Evolutionary conservation across 2,888 invertebrate species (phyloP).

Genomic region (Cryptus armator): DNA sequence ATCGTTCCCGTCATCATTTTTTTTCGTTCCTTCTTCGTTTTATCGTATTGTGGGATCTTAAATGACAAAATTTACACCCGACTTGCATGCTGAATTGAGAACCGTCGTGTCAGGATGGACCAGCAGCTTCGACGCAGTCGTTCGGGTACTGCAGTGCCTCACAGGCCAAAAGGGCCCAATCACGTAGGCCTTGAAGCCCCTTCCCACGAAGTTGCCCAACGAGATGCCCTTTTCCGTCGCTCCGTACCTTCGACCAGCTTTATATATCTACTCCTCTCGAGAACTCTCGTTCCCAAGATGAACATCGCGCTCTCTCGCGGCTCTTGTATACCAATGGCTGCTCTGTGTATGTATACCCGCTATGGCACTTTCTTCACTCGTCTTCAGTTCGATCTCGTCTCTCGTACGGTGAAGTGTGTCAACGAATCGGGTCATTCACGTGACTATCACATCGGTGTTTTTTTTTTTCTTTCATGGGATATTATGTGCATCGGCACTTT

Average conservation of each 20-base stretch:
- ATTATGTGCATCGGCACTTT: slow-evolving; percentile 76
- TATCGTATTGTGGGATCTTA: slow-evolving; percentile 18
- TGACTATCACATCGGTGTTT: slow-evolving; percentile 36
- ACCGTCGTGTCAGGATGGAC: slow-evolving; percentile 35
- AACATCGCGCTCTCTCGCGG: slow-evolving; percentile 25
- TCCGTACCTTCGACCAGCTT: slow-evolving; percentile 31
- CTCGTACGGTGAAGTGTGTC: slow-evolving; percentile 57
- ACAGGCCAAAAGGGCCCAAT: slow-evolving; percentile 47
- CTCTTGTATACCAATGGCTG: neutral
- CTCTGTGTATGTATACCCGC: slow-evolving; percentile 23
- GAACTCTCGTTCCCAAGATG: slow-evolving; percentile 17
- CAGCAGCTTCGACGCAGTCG: slow-evolving; percentile 30
- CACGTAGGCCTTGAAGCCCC: slow-evolving; percentile 36
- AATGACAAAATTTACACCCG: slow-evolving; percentile 12
- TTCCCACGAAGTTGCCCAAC: slow-evolving; percentile 24
- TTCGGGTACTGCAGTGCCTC: slow-evolving; percentile 42
- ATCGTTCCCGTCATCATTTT: neutral
- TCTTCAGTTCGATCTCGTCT: slow-evolving; percentile 56
- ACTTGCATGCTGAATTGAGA: slow-evolving; percentile 47
- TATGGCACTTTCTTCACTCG: slow-evolving; percentile 24
- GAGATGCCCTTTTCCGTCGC: slow-evolving; percentile 40
- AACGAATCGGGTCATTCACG: slow-evolving; percentile 54
- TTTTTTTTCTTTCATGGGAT: slow-evolving; percentile 35
- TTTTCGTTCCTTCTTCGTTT: neutral
- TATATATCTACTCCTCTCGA: slow-evolving; percentile 41